A percentile compares a stretch with the other conserved stretches of the same genome.
Conservation (phyloP, 2,113 vertebrate species). For the Pica pica region DNA sequence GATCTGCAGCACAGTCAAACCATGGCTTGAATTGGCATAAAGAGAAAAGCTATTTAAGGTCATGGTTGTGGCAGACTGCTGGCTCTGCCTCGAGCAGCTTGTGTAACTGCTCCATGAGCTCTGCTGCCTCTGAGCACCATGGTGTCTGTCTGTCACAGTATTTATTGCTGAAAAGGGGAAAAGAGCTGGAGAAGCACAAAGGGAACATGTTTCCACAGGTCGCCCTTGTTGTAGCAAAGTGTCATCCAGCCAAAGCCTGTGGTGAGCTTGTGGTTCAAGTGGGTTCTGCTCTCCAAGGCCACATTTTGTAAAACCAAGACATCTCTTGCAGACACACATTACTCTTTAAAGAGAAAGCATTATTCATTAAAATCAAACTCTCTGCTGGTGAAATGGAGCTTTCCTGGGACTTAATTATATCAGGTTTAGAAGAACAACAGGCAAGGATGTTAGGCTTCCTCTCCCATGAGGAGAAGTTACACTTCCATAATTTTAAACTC, state of each 20-base stretch:
- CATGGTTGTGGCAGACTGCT: conserved; percentile 22
- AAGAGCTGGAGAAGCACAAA: background rate
- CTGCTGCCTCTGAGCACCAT: background rate
- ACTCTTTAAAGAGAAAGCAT: background rate
- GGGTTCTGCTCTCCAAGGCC: background rate
- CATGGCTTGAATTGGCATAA: background rate
- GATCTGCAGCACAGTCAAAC: background rate
- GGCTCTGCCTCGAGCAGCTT: background rate
- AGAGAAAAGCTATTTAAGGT: conserved; percentile 19
- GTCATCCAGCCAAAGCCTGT: background rate
- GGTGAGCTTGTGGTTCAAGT: background rate
- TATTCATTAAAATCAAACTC: background rate
- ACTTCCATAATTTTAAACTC: background rate
- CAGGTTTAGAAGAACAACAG: background rate
- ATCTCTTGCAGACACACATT: background rate
- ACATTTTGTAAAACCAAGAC: background rate
- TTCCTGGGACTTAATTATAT: conserved; percentile 10
- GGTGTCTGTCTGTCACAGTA: background rate
- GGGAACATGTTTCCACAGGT: background rate
- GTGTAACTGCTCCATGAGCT: background rate
- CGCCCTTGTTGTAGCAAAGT: background rate
- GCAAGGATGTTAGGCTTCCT: background rate
- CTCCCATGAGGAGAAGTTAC: background rate
- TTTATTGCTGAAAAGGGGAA: background rate
- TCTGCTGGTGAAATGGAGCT: background rate